Base-by-base conservation (phyloP, 2,113 vertebrate genomes). In the Anarhynchus alexandrinus region DNA sequence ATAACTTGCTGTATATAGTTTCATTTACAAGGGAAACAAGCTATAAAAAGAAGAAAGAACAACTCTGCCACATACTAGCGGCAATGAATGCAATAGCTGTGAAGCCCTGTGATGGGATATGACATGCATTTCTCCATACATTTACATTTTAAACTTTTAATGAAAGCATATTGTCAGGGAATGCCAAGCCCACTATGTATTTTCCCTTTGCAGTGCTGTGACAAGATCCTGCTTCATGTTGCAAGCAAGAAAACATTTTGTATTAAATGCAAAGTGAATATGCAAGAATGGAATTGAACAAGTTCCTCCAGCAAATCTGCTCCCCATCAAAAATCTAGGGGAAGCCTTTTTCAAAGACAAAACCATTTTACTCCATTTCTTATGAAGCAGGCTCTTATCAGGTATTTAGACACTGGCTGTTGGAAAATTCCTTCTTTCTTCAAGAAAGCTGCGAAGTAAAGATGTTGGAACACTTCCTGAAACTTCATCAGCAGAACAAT, bases 61-160 rank as follows among this genome's bases (percentile, higher is more conserved):
- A 86, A 88, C 69, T 58, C 88, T 85, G 70, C 64, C 70, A 91
- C 86, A 67, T 70, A 74, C 45, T 32, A 88, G 82, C 65, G 90
- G 74, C 82, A 95, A 88, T 26, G 52, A 96, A 91, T 5, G 47
- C 88, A 94, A 70, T 94, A 82, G 70, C 87, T 95, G 82, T 77
- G 92, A 92, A 96, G 69, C n/a, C 71, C 69, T 80, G 26, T 59
- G 83, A 94, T 87, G 73, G 66, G 40, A 47, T 57, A 92, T 77
- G 97, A 97, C 96, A 95, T 34, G 47, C 17, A 3, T 55, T 97
- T 96, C 87, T 88, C 87, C 86, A 90, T 94, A 93, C 55, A 96
- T 97, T 96, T 97, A 81, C 83, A 95, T 97, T 97, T 97, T 93
- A 95, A 96, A 94, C 72, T 91, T 93, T 81, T 96, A 97, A 96